Conservation (phyloP, 2,113 vertebrate species). For the Suricata suricatta region DNA sequence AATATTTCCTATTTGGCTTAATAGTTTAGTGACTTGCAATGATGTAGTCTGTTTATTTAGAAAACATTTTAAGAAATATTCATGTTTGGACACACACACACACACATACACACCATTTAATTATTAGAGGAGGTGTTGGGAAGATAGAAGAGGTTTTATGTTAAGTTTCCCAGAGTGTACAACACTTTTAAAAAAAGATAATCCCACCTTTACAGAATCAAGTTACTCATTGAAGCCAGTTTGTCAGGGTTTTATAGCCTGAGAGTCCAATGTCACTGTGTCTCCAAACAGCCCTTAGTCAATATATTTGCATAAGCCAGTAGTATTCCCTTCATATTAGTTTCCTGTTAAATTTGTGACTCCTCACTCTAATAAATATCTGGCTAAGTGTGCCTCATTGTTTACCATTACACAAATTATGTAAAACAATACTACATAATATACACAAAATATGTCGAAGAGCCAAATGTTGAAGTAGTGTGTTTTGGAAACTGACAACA, state of each 20-base stretch:
- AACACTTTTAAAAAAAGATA: conserved; percentile 46
- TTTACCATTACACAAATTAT: background rate
- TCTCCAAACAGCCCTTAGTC: background rate
- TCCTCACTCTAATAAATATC: background rate
- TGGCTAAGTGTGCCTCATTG: background rate
- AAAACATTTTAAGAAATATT: conserved; percentile 40
- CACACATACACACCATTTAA: conserved; percentile 32
- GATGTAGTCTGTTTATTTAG: conserved; percentile 49
- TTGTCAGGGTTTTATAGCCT: conserved; percentile 28
- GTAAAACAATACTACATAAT: background rate
- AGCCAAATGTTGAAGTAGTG: background rate
- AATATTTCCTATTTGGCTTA: conserved; percentile 58
- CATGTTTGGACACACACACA: conserved; percentile 29
- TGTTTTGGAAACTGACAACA: conserved; percentile 80
- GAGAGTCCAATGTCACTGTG: background rate
- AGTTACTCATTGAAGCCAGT: background rate
- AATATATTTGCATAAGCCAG: background rate
- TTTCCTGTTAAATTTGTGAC: background rate
- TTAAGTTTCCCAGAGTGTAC: conserved; percentile 26
- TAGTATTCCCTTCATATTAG: background rate
- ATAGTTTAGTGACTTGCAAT: conserved; percentile 53
- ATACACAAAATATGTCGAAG: background rate
- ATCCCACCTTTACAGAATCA: conserved; percentile 12
- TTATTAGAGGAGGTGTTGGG: conserved; percentile 6
- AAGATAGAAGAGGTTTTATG: background rate